A percentile compares a stretch with the other conserved stretches of the same genome.
These are phyloP conservation scores for Astropecten irregularis DNA, from an alignment of 53 echinoderm and acorn worm genomes.

Conservation along the genomic window DNA sequence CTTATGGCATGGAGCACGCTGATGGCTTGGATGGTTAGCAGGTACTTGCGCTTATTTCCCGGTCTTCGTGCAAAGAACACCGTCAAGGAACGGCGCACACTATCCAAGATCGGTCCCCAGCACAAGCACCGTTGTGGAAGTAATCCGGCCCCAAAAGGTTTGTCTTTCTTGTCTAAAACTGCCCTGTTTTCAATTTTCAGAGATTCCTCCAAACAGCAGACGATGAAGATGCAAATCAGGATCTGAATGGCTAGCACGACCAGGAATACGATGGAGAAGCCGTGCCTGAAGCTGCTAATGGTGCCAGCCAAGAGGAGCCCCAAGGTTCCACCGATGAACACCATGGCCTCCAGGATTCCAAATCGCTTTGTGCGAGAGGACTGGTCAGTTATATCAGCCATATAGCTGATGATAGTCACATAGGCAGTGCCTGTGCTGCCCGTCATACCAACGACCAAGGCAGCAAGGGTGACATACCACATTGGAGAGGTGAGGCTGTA, in stretches of 20 bases:
- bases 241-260: constrained; percentile 62
- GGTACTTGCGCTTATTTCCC: constrained; percentile 73
- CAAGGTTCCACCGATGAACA: constrained; percentile 78
- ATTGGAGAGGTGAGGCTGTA: constrained; percentile 61
- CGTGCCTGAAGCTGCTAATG: constrained; percentile 36
- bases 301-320: constrained; percentile 66
- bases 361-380: constrained; percentile 74
- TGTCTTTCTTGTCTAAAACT: constrained; percentile 39
- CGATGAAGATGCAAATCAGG: constrained; percentile 58
- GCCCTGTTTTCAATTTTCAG: constrained; percentile 52
- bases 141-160: constrained; percentile 18
- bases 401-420: constrained; percentile 70
- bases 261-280: constrained; percentile 62
- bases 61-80: constrained; percentile 68
- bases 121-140: constrained; percentile 31
- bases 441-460: constrained; percentile 57
- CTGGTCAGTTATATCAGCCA: constrained; percentile 76
- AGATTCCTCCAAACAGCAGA: constrained; percentile 64
- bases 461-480: constrained; percentile 25
- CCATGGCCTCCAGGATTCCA: constrained; percentile 81
- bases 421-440: constrained; percentile 76
- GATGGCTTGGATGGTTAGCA: constrained; percentile 62
- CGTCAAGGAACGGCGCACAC: constrained; percentile 58
- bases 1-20: constrained; percentile 61
- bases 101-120: constrained; percentile 49